phyloP scores from a whole-genome alignment of 2,113 vertebrate genomes.

The Nothoprocta perdicaria region DNA sequence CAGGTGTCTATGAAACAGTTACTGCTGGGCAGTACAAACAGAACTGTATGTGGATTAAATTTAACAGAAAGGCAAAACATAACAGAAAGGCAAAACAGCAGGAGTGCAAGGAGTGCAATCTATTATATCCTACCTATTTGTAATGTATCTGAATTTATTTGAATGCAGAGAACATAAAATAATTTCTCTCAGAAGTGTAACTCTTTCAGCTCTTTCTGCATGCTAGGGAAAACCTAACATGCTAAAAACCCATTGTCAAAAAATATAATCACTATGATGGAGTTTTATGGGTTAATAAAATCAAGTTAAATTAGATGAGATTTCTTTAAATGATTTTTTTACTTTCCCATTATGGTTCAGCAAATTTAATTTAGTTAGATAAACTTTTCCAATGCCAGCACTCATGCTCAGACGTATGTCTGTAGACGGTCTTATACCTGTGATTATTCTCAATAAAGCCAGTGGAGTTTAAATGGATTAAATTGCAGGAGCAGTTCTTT shows the following conservation, averaged over 20 bases:
- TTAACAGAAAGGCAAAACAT: conserved; percentile 17
- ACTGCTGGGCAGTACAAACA: not conserved
- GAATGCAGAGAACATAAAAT: not conserved
- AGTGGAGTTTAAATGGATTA: conserved; percentile 25
- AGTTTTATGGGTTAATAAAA: conserved; percentile 4
- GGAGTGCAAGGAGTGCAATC: not conserved
- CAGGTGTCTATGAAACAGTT: not conserved
- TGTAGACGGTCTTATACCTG: not conserved
- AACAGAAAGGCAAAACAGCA: conserved; percentile 5
- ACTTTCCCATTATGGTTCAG: not conserved
- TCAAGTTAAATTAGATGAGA: not conserved
- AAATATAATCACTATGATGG: not conserved
- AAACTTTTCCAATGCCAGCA: not conserved
- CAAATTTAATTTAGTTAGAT: conserved; percentile 40
- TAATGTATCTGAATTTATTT: not conserved
- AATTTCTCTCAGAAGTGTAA: not conserved
- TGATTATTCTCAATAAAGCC: conserved; percentile 41
- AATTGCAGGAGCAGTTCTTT: conserved; percentile 16
- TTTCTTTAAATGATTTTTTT: not conserved
- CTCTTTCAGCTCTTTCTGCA: not conserved
- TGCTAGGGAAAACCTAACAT: not conserved
- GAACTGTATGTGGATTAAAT: conserved; percentile 11
- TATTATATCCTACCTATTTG: conserved; percentile 10
- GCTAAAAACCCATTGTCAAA: not conserved
- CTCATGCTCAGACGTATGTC: conserved; percentile 18